Evolutionary conservation across 1,140 invertebrate species (phyloP), one percentile per base, ranked within the genome.

Genomic region (Stegodyphus dumicola): DNA sequence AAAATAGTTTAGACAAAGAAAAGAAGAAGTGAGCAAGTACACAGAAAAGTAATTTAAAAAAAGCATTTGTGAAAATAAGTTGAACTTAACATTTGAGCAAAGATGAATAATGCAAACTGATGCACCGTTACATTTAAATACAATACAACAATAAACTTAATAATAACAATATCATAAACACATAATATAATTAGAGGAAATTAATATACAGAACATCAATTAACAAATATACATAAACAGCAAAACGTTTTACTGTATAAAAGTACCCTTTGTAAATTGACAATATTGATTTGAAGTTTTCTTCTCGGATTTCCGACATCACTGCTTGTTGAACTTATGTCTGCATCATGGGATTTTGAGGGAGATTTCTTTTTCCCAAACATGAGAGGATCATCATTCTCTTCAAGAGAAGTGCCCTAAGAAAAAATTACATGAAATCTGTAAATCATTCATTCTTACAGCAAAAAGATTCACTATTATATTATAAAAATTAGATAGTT

Each of bases 221-320:
- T 33, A 33, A 33, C 33, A 33, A 33, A 33, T 33, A 33, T 33
- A 33, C 3, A 33, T 33, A 33, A 15, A 60, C 0, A 60, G 0
- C 5, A 60, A 60, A 60, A 10, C 9, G 15, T 60, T 60, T 60
- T 10, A 60, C 9, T 60, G 5, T 15, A 60, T 60, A 15, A 10
- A 9, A 60, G 88, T 87, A 91, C 91, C 88, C 95, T 93, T 89
- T 97, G 95, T 10, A 99, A 90, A 90, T 96, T 96, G 4, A 93
- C 93, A 7, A 95, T 94, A 10, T 95, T 95, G 2, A 98, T 95
- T 88, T 94, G 94, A n/a, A 97, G 91, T 89, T 91, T 91, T 78
- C 91, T 90, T 53, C 91, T 90, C 10, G 89, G 89, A 7, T 89
- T 88, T 6, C 88, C 89, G 54, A 67, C 65, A 74, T 87, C 83